Base-by-base conservation (phyloP, 2,113 vertebrate genomes). In the Myrmophylax atrothorax region DNA sequence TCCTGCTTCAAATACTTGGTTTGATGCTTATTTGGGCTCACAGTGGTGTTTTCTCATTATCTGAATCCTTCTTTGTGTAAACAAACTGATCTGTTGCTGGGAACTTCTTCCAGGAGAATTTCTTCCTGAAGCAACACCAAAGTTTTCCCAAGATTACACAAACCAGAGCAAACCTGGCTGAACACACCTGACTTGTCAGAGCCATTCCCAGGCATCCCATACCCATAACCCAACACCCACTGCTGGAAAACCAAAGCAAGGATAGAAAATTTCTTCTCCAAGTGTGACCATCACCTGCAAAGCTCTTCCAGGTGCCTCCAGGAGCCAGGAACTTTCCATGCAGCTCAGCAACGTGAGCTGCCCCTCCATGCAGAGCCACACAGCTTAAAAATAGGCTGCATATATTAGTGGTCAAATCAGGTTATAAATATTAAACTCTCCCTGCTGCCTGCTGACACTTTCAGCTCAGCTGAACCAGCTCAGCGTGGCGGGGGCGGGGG, bases 371-470 rank as follows among this genome's bases (percentile, higher is more conserved):
- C 73, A 62, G n/a, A 81, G 23, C 46, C n/a, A 40, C 12, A 37
- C 31, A 47, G 68, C 74, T 87, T 72, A 64, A 90, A 97, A 95
- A 84, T n/a, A 84, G 68, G 69, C 49, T 87, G 89, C 75, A 82
- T 94, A 29, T 47, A 58, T 91, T 40, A 63, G 38, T 49, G 62
- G 49, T 74, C 73, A 63, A 74, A 92, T 75, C 22, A 64, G 6
- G 19, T 74, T 67, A 72, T 93, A 96, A 94, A 96, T 95, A 91
- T 91, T 75, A 75, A 95, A 82, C 18, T 72, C 35, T 6, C 20
- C 6, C 1, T 64, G 80, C 77, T 89, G 72, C 59, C 89, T 94
- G 84, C 89, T 91, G 96, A 42, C 68, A 52, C 63, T 15, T 22
- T 70, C 44, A n/a, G 69, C 76, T 75, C 68, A 14, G 80, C 68